These are phyloP conservation scores for Agrotis ipsilon DNA, from an alignment of 2,888 invertebrate genomes.

Conservation along the genomic window DNA sequence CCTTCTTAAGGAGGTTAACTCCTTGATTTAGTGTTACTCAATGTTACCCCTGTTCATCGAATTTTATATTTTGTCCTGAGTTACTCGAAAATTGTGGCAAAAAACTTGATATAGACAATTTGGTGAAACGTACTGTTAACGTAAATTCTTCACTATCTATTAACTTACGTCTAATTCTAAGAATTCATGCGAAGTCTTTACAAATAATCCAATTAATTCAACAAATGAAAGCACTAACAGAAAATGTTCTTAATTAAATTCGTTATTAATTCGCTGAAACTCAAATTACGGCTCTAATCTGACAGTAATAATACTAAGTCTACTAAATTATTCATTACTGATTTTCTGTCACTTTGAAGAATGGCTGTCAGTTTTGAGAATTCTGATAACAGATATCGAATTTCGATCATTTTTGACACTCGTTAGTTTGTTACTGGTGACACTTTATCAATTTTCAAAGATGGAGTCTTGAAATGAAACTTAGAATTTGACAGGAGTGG, in stretches of 20 bases:
- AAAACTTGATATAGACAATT: neutral
- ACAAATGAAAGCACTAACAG: constrained; percentile 23
- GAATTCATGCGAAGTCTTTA: neutral
- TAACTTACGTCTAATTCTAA: constrained; percentile 3
- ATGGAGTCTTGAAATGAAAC: neutral
- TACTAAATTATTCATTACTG: neutral
- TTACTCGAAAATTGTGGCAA: neutral
- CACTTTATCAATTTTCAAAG: no score
- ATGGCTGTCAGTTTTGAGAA: no score
- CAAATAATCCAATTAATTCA: constrained; percentile 8
- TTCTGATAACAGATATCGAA: no score
- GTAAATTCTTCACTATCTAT: neutral
- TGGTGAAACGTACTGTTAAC: neutral
- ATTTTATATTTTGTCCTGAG: constrained; percentile 10
- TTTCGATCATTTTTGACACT: no score
- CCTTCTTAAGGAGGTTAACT: neutral
- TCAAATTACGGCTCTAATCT: constrained; percentile 15
- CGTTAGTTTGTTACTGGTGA: no score
- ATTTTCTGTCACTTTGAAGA: no score
- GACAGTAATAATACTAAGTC: constrained; percentile 7
- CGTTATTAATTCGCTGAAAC: constrained; percentile 6
- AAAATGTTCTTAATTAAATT: constrained; percentile 24
- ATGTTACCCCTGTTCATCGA: constrained; percentile 2
- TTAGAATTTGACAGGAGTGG: no score
- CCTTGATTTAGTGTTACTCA: neutral